These are phyloP conservation scores for Cepphus grylle DNA, from an alignment of 2,113 vertebrate species.

Conservation along the genomic window DNA sequence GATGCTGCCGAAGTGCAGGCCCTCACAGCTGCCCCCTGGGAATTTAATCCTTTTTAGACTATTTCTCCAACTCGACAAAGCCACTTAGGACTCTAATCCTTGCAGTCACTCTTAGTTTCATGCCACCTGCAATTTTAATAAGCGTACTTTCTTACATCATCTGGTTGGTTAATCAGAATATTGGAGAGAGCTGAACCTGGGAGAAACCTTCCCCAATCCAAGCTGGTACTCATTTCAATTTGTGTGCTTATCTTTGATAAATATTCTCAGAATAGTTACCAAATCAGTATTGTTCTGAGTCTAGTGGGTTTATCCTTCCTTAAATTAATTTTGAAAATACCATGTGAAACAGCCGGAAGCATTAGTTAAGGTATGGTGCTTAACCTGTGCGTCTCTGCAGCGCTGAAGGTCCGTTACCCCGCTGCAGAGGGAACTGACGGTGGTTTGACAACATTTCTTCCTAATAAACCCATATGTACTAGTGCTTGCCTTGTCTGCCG, in stretches of 20 bases:
- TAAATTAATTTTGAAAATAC: neutral
- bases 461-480: rapidly evolving
- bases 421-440: neutral
- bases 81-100: neutral
- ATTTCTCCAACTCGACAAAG: neutral
- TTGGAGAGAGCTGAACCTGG: neutral
- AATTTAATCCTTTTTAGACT: neutral
- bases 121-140: neutral
- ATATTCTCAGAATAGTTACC: neutral
- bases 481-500: neutral
- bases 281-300: neutral
- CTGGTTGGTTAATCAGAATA: neutral
- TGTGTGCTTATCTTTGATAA: neutral
- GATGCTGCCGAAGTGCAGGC: rapidly evolving
- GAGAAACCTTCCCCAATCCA: neutral
- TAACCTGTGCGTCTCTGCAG: neutral
- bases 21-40: neutral
- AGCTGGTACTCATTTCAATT: rapidly evolving
- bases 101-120: neutral
- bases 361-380: neutral
- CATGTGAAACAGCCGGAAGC: neutral
- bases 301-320: neutral
- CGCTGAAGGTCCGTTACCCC: neutral
- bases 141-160: neutral
- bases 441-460: neutral